Conservation (phyloP, 1,140 invertebrate species). For the Heliconius hewitsoni region DNA sequence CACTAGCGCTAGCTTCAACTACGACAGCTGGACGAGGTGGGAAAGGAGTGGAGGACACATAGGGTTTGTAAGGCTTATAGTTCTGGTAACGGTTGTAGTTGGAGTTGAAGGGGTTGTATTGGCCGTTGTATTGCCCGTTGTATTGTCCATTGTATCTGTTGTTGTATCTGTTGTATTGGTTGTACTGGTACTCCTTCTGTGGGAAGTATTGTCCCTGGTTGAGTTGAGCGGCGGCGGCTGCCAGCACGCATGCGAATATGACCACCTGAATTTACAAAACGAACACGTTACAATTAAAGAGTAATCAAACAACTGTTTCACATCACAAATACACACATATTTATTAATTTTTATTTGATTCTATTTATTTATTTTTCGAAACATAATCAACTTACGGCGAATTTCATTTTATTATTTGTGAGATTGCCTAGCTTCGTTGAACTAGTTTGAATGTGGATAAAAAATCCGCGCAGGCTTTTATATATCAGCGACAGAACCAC, state of each 20-base stretch:
- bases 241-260: slow-evolving; percentile 60
- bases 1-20: slow-evolving; percentile 32
- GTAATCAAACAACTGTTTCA: neutral
- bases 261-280: slow-evolving; percentile 55
- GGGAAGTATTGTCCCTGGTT: slow-evolving; percentile 45
- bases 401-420: slow-evolving; percentile 65
- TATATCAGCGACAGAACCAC: slow-evolving; percentile 71
- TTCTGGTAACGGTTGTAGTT: slow-evolving; percentile 13
- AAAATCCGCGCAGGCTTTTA: slow-evolving; percentile 68
- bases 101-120: slow-evolving; percentile 11
- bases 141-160: slow-evolving; percentile 34
- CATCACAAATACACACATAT: neutral
- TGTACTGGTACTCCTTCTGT: slow-evolving; percentile 38
- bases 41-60: slow-evolving; percentile 38
- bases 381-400: slow-evolving; percentile 62
- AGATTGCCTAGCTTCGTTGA: slow-evolving; percentile 65
- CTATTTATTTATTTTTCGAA: slow-evolving; percentile 17
- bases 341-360: slow-evolving; percentile 25
- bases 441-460: slow-evolving; percentile 74
- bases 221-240: slow-evolving; percentile 53
- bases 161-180: slow-evolving; percentile 43
- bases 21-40: slow-evolving; percentile 38
- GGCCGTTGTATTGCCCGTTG: slow-evolving; percentile 12
- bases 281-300: neutral
- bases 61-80: slow-evolving; percentile 37